These are phyloP conservation scores for Patella caerulea DNA, from an alignment of 2,888 invertebrate genomes.

Conservation along the genomic window DNA sequence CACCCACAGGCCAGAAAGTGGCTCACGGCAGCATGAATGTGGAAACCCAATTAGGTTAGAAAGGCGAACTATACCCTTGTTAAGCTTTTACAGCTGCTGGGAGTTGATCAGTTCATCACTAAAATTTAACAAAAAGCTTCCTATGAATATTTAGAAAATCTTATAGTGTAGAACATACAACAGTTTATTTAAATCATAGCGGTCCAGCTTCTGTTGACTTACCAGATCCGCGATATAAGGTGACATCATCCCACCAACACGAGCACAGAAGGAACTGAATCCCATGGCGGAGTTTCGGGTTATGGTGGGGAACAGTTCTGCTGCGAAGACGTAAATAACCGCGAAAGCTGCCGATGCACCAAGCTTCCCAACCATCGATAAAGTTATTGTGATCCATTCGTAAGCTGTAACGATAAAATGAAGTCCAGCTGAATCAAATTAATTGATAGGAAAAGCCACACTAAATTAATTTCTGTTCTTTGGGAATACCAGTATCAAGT, in stretches of 20 bases:
- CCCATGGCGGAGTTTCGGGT: constrained; percentile 90
- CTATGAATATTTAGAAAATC: too few species aligned
- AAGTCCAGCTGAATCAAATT: too few species aligned
- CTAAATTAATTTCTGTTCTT: too few species aligned
- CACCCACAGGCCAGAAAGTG: too few species aligned
- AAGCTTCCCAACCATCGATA: constrained; percentile 84
- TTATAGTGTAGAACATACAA: too few species aligned
- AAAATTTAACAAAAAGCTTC: too few species aligned
- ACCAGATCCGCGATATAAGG: constrained; percentile 80
- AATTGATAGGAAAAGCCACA: too few species aligned
- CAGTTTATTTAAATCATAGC: too few species aligned
- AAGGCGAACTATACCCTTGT: too few species aligned
- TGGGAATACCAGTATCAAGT: too few species aligned
- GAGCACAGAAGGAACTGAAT: constrained; percentile 86
- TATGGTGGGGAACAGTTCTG: constrained; percentile 91
- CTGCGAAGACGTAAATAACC: constrained; percentile 88
- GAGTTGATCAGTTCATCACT: neutral
- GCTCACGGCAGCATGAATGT: too few species aligned
- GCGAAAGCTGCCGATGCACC: constrained; percentile 88
- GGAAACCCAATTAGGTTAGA: too few species aligned
- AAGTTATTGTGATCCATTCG: constrained; percentile 72
- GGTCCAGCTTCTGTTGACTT: constrained; percentile 16
- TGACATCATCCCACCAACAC: constrained; percentile 88
- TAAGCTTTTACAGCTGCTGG: neutral
- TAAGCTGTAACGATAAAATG: constrained; percentile 15